A percentile compares a stretch with the other conserved stretches of the same genome.
These are phyloP conservation scores for Heterochromis multidens DNA, from an alignment of 2,113 vertebrate species.

Conservation along the genomic window DNA sequence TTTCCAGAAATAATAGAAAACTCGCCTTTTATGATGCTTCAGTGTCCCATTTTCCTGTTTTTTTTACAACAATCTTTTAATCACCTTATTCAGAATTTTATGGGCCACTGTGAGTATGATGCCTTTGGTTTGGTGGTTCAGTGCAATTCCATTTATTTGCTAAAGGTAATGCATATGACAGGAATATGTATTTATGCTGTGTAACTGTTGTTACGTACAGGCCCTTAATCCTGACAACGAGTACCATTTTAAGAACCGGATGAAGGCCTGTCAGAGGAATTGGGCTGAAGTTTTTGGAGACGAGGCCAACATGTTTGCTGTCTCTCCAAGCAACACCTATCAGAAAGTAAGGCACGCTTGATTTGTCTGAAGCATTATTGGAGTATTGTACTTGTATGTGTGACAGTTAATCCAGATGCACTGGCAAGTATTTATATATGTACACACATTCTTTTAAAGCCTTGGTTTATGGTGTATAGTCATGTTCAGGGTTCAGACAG, in stretches of 20 bases:
- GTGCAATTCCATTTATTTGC: not conserved
- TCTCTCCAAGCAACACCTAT: conserved; percentile 88
- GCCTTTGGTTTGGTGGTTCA: not conserved
- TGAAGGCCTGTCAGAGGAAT: conserved; percentile 95
- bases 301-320: conserved; percentile 88
- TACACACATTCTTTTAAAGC: not conserved
- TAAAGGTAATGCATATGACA: too few species aligned
- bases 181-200: not conserved
- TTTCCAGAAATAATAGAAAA: not conserved
- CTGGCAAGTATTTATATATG: not conserved
- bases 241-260: conserved; percentile 99
- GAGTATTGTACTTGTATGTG: not conserved
- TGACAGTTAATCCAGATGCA: not conserved
- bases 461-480: conserved; percentile 15
- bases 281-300: conserved; percentile 98
- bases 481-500: not conserved
- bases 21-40: not conserved
- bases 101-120: not conserved
- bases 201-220: conserved; percentile 66
- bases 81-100: not conserved
- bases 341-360: conserved; percentile 80
- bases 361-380: not conserved
- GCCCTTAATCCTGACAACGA: conserved; percentile 98
- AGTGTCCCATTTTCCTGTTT: not conserved
- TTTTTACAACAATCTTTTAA: not conserved